These are phyloP conservation scores for Drosophila nigromelanica DNA, from an alignment of 1,140 invertebrate species.

Conservation along the genomic window DNA sequence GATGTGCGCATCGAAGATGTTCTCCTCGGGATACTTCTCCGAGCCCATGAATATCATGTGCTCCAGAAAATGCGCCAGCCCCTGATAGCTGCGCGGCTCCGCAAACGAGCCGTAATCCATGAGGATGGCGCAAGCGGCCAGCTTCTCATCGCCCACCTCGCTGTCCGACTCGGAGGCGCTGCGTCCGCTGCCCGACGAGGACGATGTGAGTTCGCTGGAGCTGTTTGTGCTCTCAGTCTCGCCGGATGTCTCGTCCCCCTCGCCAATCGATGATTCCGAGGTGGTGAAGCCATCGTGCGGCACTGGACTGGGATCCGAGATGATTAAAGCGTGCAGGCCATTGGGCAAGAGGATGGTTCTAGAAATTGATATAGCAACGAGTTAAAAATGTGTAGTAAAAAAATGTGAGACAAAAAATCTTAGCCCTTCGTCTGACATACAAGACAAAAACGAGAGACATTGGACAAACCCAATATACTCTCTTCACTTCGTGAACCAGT, in stretches of 20 bases:
- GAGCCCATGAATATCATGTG: constrained; percentile 98
- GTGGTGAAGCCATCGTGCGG: constrained; percentile 75
- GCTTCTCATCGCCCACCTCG: constrained; percentile 83
- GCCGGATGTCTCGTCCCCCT: constrained; percentile 24
- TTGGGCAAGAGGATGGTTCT: constrained; percentile 88
- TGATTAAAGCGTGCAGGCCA: constrained; percentile 88
- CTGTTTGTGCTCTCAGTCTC: constrained; percentile 36
- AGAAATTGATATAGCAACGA: background rate
- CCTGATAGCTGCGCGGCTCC: constrained; percentile 90
- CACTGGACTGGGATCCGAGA: constrained; percentile 85
- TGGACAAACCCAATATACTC: too few species aligned
- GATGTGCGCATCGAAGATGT: constrained; percentile 93
- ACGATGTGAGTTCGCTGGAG: constrained; percentile 48
- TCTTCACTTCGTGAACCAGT: too few species aligned
- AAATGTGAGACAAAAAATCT: too few species aligned
- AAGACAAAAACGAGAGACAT: too few species aligned
- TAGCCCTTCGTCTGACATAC: too few species aligned
- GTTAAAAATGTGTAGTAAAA: too few species aligned
- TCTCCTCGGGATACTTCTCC: constrained; percentile 92
- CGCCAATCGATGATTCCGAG: constrained; percentile 57
- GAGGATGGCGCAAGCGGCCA: constrained; percentile 89
- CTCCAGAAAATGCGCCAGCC: constrained; percentile 96
- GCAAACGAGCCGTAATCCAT: constrained; percentile 89
- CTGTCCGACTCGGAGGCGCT: constrained; percentile 83
- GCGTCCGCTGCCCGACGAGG: constrained; percentile 47